Evolutionary conservation across 2,113 vertebrate species (phyloP).

Genomic region (Symphodus melops): DNA sequence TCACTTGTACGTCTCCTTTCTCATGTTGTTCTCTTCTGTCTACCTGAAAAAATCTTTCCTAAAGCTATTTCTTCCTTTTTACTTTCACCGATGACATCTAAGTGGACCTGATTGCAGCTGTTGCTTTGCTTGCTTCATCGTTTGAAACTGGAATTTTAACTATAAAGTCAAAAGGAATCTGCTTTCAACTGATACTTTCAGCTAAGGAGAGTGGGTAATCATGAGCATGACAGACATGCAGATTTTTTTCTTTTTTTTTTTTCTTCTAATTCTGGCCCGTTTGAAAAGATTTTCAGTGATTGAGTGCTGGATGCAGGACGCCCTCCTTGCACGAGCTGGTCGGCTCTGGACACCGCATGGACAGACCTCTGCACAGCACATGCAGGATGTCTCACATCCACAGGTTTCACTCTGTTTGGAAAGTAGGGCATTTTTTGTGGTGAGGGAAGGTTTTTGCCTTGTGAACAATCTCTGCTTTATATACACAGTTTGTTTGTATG

Average conservation of each 20-base stretch:
- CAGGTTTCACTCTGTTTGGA: slow-evolving; percentile 33
- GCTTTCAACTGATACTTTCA: slow-evolving; percentile 10
- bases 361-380: slow-evolving; percentile 51
- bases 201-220: slow-evolving; percentile 22
- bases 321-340: slow-evolving; percentile 34
- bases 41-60: slow-evolving; percentile 25
- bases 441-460: slow-evolving; percentile 46
- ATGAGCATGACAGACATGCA: slow-evolving; percentile 19
- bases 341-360: slow-evolving; percentile 25
- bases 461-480: slow-evolving; percentile 60
- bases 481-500: slow-evolving; percentile 43
- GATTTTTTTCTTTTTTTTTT: slow-evolving; percentile 23
- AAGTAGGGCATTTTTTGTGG: slow-evolving; percentile 27
- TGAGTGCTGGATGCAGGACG: slow-evolving; percentile 16
- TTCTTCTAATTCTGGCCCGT: slow-evolving; percentile 18
- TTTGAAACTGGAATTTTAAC: slow-evolving; percentile 65
- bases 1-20: slow-evolving; percentile 31
- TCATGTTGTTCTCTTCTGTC: slow-evolving; percentile 35
- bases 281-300: slow-evolving; percentile 9
- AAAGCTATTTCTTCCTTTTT: slow-evolving; percentile 19
- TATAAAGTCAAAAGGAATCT: slow-evolving; percentile 31
- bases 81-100: slow-evolving; percentile 15
- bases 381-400: slow-evolving; percentile 24
- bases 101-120: slow-evolving; percentile 52
- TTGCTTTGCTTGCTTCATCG: slow-evolving; percentile 51